Conservation (phyloP, 2,113 vertebrate genomes). For the Pantherophis guttatus region DNA sequence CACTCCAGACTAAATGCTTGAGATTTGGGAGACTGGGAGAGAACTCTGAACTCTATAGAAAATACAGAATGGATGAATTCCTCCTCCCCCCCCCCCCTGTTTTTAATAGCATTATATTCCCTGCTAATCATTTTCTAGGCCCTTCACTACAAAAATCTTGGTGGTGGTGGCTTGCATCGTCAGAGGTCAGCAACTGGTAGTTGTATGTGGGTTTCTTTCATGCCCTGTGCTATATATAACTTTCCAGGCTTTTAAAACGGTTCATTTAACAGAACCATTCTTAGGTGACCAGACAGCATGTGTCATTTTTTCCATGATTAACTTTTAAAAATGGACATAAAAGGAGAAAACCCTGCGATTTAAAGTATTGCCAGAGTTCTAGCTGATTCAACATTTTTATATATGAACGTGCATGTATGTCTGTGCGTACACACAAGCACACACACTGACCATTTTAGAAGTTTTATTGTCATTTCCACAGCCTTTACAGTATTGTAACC, state of each 20-base stretch:
- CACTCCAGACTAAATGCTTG: slow-evolving; percentile 19
- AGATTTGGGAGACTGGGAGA: slow-evolving; percentile 7
- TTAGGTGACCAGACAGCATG: slow-evolving; percentile 34
- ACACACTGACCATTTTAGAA: slow-evolving; percentile 26
- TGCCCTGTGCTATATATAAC: slow-evolving; percentile 31
- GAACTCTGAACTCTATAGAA: slow-evolving; percentile 23
- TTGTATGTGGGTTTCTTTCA: slow-evolving; percentile 19
- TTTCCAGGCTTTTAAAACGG: slow-evolving; percentile 30
- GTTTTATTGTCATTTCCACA: background rate
- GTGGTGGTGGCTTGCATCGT: slow-evolving; percentile 9
- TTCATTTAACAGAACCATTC: slow-evolving; percentile 32
- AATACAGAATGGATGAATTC: background rate
- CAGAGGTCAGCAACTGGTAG: background rate
- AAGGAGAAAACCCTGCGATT: slow-evolving; percentile 31
- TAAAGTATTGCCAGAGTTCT: slow-evolving; percentile 15
- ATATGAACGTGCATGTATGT: background rate
- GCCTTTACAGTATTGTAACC: background rate
- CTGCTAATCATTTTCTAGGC: background rate
- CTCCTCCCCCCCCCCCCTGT: background rate
- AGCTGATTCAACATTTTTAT: background rate
- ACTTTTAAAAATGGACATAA: slow-evolving; percentile 30
- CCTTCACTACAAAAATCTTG: slow-evolving; percentile 13
- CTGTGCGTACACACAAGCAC: background rate
- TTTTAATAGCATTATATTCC: background rate
- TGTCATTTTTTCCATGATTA: slow-evolving; percentile 37